A percentile compares a stretch with the other conserved stretches of the same genome.
Evolutionary conservation across 1,140 invertebrate genomes (phyloP).

Genomic region (Ceratitis capitata): DNA sequence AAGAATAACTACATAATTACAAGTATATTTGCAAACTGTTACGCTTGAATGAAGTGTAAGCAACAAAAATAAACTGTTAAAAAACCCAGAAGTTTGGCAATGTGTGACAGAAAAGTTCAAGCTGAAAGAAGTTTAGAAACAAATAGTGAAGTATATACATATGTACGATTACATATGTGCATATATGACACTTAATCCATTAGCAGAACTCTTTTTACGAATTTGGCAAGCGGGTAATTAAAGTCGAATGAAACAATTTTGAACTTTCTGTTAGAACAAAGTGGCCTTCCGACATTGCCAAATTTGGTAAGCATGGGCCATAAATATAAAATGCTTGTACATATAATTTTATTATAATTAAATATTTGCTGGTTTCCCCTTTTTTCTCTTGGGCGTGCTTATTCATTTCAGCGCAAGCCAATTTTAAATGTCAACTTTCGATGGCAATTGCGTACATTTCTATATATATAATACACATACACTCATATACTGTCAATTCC

Average conservation of each 20-base stretch:
- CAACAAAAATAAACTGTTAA: too few relatives aligned
- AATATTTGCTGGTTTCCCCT: too few relatives aligned
- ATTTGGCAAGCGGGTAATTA: background rate
- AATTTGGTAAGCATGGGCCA: background rate
- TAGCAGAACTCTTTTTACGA: background rate
- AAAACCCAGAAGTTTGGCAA: background rate
- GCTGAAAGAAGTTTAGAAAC: background rate
- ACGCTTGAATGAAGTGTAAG: background rate
- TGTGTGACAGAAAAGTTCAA: background rate
- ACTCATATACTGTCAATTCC: too few relatives aligned
- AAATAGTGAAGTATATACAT: background rate
- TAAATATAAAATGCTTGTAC: background rate
- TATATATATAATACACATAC: background rate
- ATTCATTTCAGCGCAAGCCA: background rate
- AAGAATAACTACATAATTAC: background rate
- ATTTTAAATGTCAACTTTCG: background rate
- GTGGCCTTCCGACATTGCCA: constrained; percentile 1
- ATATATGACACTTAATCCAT: background rate
- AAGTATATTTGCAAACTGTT: background rate
- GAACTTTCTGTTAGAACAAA: background rate
- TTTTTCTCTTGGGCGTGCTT: background rate
- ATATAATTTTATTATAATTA: background rate
- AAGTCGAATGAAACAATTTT: background rate
- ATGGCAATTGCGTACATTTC: background rate
- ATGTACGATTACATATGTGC: background rate